Evolutionary conservation across 2,797 vertebrate species (phyloP).

Genomic region (Pangasius krempfi): DNA sequence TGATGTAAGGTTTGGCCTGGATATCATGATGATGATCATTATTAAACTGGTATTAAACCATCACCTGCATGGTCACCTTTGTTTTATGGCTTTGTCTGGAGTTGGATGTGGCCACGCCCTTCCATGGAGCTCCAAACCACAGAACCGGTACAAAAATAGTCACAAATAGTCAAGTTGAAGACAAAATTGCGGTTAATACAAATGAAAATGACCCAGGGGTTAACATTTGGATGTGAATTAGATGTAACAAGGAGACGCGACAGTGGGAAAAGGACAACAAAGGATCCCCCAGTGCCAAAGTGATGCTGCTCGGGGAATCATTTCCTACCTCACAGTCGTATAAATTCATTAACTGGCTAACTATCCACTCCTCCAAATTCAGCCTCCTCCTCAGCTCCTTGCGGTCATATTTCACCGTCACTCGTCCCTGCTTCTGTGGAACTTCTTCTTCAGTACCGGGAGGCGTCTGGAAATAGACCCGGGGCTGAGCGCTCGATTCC

Average conservation of each 20-base stretch:
- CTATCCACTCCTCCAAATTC: conserved; percentile 86
- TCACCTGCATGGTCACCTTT: conserved; percentile 57
- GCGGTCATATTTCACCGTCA: conserved; percentile 87
- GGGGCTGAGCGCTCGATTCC: conserved; percentile 64
- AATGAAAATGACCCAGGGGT: not conserved
- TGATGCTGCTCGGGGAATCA: conserved; percentile 9
- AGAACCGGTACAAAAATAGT: not conserved
- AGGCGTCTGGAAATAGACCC: conserved; percentile 68
- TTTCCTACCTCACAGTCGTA: conserved; percentile 83
- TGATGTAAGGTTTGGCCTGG: not conserved
- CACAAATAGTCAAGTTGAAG: not conserved
- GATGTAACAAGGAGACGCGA: not conserved
- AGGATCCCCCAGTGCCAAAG: conserved; percentile 30
- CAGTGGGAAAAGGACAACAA: conserved; percentile 43
- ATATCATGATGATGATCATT: not conserved
- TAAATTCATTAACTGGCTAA: conserved; percentile 84
- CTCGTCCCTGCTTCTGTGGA: conserved; percentile 83
- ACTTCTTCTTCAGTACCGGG: conserved; percentile 63
- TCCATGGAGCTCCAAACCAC: conserved; percentile 20
- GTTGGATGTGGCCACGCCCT: conserved; percentile 58
- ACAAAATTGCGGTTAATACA: not conserved
- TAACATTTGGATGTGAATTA: not conserved
- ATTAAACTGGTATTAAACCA: not conserved
- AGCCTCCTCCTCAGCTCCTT: conserved; percentile 85
- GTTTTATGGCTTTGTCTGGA: conserved; percentile 60